phyloP scores from a whole-genome alignment of 53 echinoderm and acorn worm species.

The Echinometra lucunter region DNA sequence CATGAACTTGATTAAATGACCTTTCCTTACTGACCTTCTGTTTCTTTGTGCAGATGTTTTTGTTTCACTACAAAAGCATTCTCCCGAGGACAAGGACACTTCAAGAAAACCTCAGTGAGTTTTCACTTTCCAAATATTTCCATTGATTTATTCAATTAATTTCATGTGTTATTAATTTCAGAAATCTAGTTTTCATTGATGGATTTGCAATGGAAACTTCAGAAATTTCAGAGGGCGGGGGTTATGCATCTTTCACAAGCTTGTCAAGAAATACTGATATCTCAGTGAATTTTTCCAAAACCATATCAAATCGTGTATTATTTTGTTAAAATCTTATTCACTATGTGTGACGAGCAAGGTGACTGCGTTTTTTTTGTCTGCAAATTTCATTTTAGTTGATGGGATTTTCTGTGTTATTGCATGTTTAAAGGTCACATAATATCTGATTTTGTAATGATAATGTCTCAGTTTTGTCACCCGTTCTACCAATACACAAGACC shows the following conservation, averaged over 20 bases:
- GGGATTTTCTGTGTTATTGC: background rate
- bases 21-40: background rate
- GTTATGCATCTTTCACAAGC: too few relatives aligned
- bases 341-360: too few relatives aligned
- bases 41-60: constrained; percentile 79
- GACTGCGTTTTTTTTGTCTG: too few relatives aligned
- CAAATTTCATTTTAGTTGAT: background rate
- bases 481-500: too few relatives aligned
- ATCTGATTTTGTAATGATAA: background rate
- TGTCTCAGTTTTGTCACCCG: background rate
- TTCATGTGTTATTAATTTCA: background rate
- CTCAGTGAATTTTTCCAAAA: background rate
- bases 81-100: constrained; percentile 81
- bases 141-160: background rate
- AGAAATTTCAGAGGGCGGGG: too few relatives aligned
- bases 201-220: background rate
- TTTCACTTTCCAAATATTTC: background rate
- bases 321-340: too few relatives aligned
- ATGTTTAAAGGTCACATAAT: background rate
- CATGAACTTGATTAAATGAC: background rate
- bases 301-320: too few relatives aligned
- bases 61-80: constrained; percentile 85
- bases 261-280: too few relatives aligned
- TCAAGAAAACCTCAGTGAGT: constrained; percentile 97
- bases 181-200: background rate